These are phyloP conservation scores for Rhabdophis nuchalis DNA, from an alignment of 2,797 vertebrate genomes.

Conservation along the genomic window DNA sequence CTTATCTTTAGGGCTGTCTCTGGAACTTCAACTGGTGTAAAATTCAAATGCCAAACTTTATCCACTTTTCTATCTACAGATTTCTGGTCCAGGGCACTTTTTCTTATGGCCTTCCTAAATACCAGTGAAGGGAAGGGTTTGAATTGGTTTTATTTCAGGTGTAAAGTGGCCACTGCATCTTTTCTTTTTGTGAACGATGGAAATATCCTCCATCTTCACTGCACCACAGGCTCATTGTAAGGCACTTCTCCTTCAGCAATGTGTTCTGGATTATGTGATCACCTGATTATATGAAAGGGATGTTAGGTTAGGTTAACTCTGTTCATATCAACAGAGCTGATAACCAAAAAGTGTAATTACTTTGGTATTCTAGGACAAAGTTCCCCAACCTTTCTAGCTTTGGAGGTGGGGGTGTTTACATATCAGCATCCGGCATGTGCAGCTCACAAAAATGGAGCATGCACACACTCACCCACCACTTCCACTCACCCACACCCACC, in stretches of 20 bases:
- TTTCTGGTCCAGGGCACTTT: not conserved
- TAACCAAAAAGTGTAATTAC: not conserved
- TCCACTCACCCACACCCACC: too few species aligned
- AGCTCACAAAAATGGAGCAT: not conserved
- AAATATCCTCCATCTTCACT: not conserved
- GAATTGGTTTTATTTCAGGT: not conserved
- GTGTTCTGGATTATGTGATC: not conserved
- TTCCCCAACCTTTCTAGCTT: not conserved
- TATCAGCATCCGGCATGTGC: not conserved
- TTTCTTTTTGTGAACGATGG: not conserved
- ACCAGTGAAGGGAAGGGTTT: not conserved
- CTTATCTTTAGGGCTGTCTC: not conserved
- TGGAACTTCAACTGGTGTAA: not conserved
- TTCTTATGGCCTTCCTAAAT: not conserved
- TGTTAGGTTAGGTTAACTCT: not conserved
- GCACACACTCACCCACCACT: not conserved
- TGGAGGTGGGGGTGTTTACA: accelerated
- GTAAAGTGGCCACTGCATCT: not conserved
- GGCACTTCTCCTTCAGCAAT: not conserved
- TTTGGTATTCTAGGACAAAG: not conserved
- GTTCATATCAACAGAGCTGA: not conserved
- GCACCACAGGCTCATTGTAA: not conserved
- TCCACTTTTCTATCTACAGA: not conserved
- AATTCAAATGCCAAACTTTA: not conserved
- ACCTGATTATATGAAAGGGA: not conserved